phyloP scores from a whole-genome alignment of 2,888 invertebrate species.

The Alentia gelatinosa region DNA sequence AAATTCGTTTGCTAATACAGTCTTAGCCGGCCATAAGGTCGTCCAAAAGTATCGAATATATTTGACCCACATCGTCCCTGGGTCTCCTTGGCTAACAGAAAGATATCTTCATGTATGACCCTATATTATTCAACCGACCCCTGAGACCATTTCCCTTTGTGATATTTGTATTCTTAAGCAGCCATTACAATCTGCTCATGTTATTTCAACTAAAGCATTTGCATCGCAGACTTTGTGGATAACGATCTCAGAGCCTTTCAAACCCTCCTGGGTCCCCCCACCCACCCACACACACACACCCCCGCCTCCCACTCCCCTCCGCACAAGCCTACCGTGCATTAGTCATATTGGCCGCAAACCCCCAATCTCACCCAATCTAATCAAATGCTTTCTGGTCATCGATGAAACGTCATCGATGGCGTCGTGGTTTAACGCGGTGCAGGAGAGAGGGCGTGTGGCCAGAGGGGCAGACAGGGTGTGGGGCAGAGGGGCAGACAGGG shows the following conservation, averaged over 20 bases:
- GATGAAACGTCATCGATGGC: slow-evolving; percentile 6
- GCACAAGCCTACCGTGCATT: background rate
- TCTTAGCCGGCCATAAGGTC: too few relatives aligned
- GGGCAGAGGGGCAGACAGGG: background rate
- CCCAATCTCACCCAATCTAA: slow-evolving; percentile 27
- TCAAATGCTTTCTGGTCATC: slow-evolving; percentile 37
- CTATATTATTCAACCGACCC: too few relatives aligned
- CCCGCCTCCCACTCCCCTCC: background rate
- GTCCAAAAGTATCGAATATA: too few relatives aligned
- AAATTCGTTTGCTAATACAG: too few relatives aligned
- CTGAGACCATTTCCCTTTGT: background rate
- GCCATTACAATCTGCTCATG: background rate
- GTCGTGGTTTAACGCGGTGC: background rate
- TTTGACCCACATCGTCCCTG: too few relatives aligned
- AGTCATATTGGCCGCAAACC: slow-evolving; percentile 13
- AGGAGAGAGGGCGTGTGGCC: background rate
- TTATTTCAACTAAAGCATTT: background rate
- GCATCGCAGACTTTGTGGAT: background rate
- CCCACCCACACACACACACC: background rate
- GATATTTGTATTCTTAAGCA: background rate
- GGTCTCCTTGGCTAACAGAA: too few relatives aligned
- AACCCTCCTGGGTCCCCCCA: too few relatives aligned
- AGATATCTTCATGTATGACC: too few relatives aligned
- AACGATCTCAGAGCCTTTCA: too few relatives aligned
- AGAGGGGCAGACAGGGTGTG: background rate